These are phyloP conservation scores for Yponomeuta evonymella DNA, from an alignment of 2,888 invertebrate species.

Conservation along the genomic window DNA sequence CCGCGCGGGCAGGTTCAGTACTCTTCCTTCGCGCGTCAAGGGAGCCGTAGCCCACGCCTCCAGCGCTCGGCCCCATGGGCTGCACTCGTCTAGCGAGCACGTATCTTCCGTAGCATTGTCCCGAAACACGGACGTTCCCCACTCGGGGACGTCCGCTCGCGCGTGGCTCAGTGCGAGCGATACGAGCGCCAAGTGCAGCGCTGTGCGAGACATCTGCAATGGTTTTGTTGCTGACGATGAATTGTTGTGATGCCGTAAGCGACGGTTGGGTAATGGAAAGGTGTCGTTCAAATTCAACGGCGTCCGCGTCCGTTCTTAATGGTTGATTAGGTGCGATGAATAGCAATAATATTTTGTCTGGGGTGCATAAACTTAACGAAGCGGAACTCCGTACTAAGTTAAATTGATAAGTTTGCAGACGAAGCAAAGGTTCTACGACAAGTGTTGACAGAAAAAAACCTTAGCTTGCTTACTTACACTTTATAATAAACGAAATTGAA, in stretches of 20 bases:
- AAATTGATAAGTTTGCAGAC: too few species aligned
- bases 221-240: not conserved
- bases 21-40: conserved; percentile 55
- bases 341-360: not conserved
- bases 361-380: too few species aligned
- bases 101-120: conserved; percentile 32
- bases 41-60: conserved; percentile 78
- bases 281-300: not conserved
- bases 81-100: conserved; percentile 37
- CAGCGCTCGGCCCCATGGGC: conserved; percentile 78
- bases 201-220: conserved; percentile 27
- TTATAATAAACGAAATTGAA: not conserved
- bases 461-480: too few species aligned
- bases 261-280: not conserved
- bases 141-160: conserved; percentile 13
- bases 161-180: not conserved
- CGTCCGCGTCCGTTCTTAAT: not conserved
- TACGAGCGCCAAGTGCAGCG: not conserved
- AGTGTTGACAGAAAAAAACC: too few species aligned
- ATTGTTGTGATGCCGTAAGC: not conserved
- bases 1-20: conserved; percentile 56
- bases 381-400: too few species aligned
- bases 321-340: not conserved
- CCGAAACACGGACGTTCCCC: too few species aligned
- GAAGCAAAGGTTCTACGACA: too few species aligned